A percentile compares a stretch with the other conserved stretches of the same genome.
These are phyloP conservation scores for Trissonchulus sp. DNA, from an alignment of 2,888 invertebrate genomes.

Conservation along the genomic window DNA sequence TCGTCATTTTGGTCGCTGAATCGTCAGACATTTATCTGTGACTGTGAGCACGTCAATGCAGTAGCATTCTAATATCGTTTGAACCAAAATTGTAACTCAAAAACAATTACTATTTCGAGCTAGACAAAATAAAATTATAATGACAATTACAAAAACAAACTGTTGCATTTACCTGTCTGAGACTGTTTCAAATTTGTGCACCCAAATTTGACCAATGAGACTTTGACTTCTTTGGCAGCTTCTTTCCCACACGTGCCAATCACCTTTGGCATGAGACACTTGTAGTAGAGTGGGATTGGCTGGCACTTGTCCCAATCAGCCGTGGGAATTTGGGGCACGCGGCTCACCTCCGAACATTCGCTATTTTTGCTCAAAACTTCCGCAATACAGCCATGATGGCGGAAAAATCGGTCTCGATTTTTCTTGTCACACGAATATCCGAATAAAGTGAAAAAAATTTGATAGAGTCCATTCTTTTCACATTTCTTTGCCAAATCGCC, in stretches of 20 bases:
- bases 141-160: too few species aligned
- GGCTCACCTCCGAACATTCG: not conserved
- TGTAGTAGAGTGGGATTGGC: not conserved
- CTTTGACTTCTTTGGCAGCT: not conserved
- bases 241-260: not conserved
- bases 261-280: not conserved
- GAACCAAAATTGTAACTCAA: too few species aligned
- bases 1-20: too few species aligned
- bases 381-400: not conserved
- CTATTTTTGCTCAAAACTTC: not conserved
- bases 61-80: too few species aligned
- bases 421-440: not conserved
- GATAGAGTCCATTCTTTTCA: not conserved
- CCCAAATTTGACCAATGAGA: not conserved
- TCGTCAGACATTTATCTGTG: too few species aligned
- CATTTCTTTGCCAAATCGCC: not conserved
- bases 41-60: too few species aligned
- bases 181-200: not conserved
- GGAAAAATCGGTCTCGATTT: not conserved
- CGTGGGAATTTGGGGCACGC: not conserved
- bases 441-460: not conserved
- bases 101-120: too few species aligned
- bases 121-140: too few species aligned
- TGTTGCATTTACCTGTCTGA: too few species aligned
- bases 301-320: not conserved